These are phyloP conservation scores for Hylia prasina DNA, from an alignment of 2,113 vertebrate genomes.

Conservation along the genomic window DNA sequence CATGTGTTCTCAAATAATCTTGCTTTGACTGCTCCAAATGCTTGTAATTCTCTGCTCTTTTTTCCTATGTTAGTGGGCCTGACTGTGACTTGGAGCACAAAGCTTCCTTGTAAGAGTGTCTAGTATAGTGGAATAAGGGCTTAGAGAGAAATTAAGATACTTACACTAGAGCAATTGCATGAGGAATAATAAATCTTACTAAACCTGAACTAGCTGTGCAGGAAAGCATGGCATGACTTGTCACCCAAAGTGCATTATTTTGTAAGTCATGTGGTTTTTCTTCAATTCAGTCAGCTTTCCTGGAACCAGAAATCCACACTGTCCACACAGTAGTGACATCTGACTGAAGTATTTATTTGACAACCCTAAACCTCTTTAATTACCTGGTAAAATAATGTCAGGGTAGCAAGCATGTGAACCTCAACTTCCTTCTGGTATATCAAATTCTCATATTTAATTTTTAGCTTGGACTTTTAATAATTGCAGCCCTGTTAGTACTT, in stretches of 20 bases:
- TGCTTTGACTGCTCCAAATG: not conserved
- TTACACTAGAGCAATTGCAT: not conserved
- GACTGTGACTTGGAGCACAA: not conserved
- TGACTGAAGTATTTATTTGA: not conserved
- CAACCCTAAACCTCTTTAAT: not conserved
- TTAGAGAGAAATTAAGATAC: not conserved
- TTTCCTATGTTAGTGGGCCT: not conserved
- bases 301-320: not conserved
- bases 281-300: not conserved
- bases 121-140: not conserved
- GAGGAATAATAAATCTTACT: slow-evolving; percentile 1
- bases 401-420: not conserved
- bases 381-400: not conserved
- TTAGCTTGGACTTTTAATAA: not conserved
- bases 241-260: not conserved
- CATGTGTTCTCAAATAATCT: not conserved
- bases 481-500: not conserved
- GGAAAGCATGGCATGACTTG: not conserved
- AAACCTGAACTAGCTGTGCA: not conserved
- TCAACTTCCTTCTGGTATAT: not conserved
- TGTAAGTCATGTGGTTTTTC: not conserved
- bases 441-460: not conserved
- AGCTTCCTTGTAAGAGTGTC: not conserved
- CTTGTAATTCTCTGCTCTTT: not conserved
- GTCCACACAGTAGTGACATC: not conserved